Evolutionary conservation across 2,113 vertebrate species (phyloP), one percentile per base, ranked within the genome.

Genomic region (Noctilio leporinus): DNA sequence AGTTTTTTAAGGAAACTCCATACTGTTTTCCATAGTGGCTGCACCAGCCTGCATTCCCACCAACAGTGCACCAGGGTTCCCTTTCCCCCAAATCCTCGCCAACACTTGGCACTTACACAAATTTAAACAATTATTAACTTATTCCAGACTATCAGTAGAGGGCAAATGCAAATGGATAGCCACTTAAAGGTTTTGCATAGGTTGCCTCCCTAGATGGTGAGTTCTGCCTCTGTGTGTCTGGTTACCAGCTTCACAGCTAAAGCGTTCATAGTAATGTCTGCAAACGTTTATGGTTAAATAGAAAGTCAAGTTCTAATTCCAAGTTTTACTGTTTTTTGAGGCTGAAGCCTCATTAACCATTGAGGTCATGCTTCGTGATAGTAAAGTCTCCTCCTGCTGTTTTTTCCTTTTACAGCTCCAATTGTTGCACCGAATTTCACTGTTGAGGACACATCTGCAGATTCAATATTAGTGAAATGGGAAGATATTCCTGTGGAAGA

Each of bases 401-500:
- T 17, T 72, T 94, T 43, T 26, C 45, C 73, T 80, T 82, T 76
- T 7, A 28, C 95, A 99, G 98, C 98, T 88, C 98, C 98, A 35
- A 94, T 92, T 69, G 97, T 97, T 28, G 98, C 98, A 19, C 98
- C 98, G 19, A 97, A 98, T 97, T 98, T 98, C 85, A 98, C 97
- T 35, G 98, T 98, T 26, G 97, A 98, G 96, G 97, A 98, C 78
- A 98, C 98, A 0, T 98, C 98, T 67, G 98, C 98, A 75, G 98
- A 98, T 91, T 98, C 98, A 0, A 98, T 99, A 83, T 38, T 98
- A 69, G 98, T 99, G 28, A 98, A 97, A 93, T 99, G 98, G 98
- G 97, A 98, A 35, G 97, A 98, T 15, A 98, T 99, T 94, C 98
- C 98, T 88, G 70, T 98, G 89, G 98, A 98, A 90, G 97, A 98